A percentile compares a stretch with the other conserved stretches of the same genome.
These are phyloP conservation scores for Dromas ardeola DNA, from an alignment of 2,113 vertebrate species.

Conservation along the genomic window DNA sequence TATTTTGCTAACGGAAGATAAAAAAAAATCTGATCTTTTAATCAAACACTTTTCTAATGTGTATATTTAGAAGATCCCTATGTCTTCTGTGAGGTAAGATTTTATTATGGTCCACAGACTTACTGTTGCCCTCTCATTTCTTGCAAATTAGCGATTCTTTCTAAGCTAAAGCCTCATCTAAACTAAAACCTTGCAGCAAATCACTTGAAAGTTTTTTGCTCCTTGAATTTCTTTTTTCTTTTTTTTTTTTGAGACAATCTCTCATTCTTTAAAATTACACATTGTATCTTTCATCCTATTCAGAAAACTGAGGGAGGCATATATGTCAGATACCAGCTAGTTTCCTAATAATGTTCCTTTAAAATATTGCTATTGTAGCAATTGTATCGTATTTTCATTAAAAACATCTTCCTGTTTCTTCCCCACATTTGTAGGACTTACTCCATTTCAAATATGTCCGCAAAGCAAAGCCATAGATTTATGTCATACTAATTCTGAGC, in stretches of 20 bases:
- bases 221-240: background rate
- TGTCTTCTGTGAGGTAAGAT: background rate
- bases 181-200: background rate
- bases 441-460: background rate
- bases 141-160: background rate
- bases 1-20: background rate
- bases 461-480: constrained; percentile 67
- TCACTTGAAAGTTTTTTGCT: constrained; percentile 9
- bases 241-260: background rate
- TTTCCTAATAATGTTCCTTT: background rate
- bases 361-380: background rate
- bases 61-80: background rate
- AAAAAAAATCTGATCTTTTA: background rate
- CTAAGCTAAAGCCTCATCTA: background rate
- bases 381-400: background rate
- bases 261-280: background rate
- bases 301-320: background rate
- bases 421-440: background rate
- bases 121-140: background rate
- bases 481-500: background rate
- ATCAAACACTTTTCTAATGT: background rate
- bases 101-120: background rate
- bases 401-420: background rate
- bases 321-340: background rate
- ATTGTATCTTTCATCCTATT: background rate